Base-by-base conservation (phyloP, 1,140 invertebrate species). In the Helicoverpa zea region DNA sequence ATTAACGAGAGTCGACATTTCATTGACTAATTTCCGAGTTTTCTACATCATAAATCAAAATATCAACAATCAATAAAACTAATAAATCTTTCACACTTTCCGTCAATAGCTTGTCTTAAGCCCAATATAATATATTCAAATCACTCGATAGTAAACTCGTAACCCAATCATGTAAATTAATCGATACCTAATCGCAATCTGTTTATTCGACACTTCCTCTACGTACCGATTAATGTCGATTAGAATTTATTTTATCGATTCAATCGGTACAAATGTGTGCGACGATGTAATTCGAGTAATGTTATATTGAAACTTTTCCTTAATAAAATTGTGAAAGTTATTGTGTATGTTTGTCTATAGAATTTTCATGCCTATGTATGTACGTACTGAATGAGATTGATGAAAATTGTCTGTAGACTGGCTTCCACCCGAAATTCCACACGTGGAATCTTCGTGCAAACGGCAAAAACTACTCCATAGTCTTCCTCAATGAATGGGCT, bases 181-280 rank as follows among this genome's bases (percentile, higher is more conserved):
- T 58, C 70, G 70, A 72, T 72, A 72, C 47, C n/a, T 58, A 58
- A 11, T 73, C 30, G 29, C 29, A 58, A 73, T 73, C 70, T 18
- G 35, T 73, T 58, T 51, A 56, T 73, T 73, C 30, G 70, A 73
- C 70, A 73, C 47, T 73, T 73, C 70, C 70, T 64, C 35, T 73
- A n/a, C 43, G 70, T 35, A 12, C 2, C 18, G 49, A 51, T 56
- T 73, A 73, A 30, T n/a, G 30, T 58, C 30, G 14, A 43, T 56
- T 58, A 30, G 30, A 56, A 35, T 35, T 56, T 56, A 73, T 73
- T 73, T 54, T 29, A 47, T 29, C 18, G 49, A 70, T 18, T 5
- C 1, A n/a, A 14, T 54, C 35, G 35, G 35, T 35, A 35, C 35
- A 35, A 35, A 35, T 35, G 35, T 35, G 35, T 35, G 35, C 7